These are phyloP conservation scores for Eupeodes latifasciatus DNA, from an alignment of 2,888 invertebrate species.

Conservation along the genomic window DNA sequence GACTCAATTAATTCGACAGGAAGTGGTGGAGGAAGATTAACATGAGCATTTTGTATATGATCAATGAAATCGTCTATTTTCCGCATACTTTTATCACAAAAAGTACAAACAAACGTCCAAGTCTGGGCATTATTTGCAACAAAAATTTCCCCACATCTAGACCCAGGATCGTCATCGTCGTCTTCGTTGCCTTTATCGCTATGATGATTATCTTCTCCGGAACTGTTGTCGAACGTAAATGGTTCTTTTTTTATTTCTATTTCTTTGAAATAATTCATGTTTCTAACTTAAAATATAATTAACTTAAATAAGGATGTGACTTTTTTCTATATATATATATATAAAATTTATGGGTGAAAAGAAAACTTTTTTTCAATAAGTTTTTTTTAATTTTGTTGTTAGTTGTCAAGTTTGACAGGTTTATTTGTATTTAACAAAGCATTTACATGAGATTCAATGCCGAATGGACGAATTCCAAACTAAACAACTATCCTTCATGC, in stretches of 20 bases:
- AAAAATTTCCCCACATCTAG: slow-evolving; percentile 79
- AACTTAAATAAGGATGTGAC: not conserved
- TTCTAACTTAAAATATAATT: slow-evolving; percentile 9
- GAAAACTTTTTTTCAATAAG: slow-evolving; percentile 41
- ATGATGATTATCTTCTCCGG: slow-evolving; percentile 29
- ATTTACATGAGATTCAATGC: slow-evolving; percentile 24
- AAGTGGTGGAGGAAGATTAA: slow-evolving; percentile 68
- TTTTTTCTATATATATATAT: slow-evolving; percentile 40
- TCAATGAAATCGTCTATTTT: slow-evolving; percentile 79
- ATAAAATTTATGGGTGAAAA: slow-evolving; percentile 18
- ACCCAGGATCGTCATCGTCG: slow-evolving; percentile 60
- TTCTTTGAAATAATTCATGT: slow-evolving; percentile 53
- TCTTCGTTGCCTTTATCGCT: slow-evolving; percentile 34
- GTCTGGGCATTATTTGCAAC: slow-evolving; percentile 78
- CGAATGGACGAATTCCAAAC: not conserved
- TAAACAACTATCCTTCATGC: not conserved
- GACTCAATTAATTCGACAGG: slow-evolving; percentile 32
- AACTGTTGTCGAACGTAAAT: slow-evolving; percentile 26
- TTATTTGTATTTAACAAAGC: slow-evolving; percentile 22
- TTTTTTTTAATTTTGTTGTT: slow-evolving; percentile 64
- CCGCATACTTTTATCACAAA: slow-evolving; percentile 78
- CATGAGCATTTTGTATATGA: slow-evolving; percentile 78
- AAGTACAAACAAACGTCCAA: slow-evolving; percentile 79
- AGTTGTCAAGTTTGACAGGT: slow-evolving; percentile 60
- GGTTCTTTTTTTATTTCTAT: slow-evolving; percentile 63